These are phyloP conservation scores for Apamea epomidion DNA, from an alignment of 2,888 invertebrate genomes.

Conservation along the genomic window DNA sequence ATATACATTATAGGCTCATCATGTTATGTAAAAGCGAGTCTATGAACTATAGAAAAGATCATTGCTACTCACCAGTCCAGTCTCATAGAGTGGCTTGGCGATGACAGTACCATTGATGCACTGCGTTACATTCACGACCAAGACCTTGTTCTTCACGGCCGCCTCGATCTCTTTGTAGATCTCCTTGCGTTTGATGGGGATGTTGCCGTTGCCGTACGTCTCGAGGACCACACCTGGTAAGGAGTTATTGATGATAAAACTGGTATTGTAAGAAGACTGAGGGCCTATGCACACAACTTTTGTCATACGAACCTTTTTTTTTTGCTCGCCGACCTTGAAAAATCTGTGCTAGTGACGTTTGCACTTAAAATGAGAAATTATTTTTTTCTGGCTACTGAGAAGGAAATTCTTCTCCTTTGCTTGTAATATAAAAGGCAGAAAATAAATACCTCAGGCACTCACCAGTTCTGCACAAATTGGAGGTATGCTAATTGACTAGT, in stretches of 20 bases:
- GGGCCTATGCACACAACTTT: neutral
- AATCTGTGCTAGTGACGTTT: neutral
- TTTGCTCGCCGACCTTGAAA: neutral
- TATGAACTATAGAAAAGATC: neutral
- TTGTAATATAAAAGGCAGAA: neutral
- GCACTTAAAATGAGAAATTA: neutral
- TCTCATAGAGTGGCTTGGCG: slow-evolving; percentile 93
- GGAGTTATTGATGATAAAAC: neutral
- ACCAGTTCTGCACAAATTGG: neutral
- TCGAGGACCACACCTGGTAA: slow-evolving; percentile 94
- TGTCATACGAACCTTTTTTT: neutral
- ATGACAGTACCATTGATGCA: slow-evolving; percentile 96
- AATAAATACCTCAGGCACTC: neutral
- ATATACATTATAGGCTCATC: neutral
- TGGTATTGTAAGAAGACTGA: neutral
- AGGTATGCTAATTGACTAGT: neutral
- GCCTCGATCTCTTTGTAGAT: slow-evolving; percentile 93
- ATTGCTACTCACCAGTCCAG: slow-evolving; percentile 92
- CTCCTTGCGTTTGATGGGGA: slow-evolving; percentile 96
- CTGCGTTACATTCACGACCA: slow-evolving; percentile 98
- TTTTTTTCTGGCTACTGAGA: neutral
- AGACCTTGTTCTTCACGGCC: slow-evolving; percentile 94
- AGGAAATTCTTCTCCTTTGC: neutral
- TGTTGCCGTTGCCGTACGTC: slow-evolving; percentile 98
- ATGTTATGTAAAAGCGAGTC: neutral